Base-by-base conservation (phyloP, 2,888 invertebrate species). In the Anthophora plumipes region DNA sequence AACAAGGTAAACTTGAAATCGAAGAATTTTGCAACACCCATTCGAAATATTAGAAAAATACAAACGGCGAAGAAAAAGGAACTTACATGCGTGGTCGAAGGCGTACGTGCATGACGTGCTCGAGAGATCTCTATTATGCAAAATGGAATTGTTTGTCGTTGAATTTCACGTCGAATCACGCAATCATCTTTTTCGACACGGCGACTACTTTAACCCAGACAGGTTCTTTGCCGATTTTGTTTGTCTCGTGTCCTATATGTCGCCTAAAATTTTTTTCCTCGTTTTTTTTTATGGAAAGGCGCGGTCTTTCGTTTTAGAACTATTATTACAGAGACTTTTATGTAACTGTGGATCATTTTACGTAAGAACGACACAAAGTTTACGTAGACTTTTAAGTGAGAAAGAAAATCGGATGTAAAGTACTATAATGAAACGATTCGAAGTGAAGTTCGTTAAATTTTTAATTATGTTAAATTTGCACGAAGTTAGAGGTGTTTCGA, bases 91-190 rank as follows among this genome's bases (percentile, higher is more conserved):
- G 67, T 74, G 64, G 55, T 39, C 22, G 41, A 12, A 31, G 54
- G 72, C 72, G 55, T 48, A 64, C 80, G 60, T 78, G 80, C 80
- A 69, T 78, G 60, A 80, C 78, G 37, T n/a, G n/a, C 9, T 14
- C 17, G 54, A 48, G 20, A 48, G 55, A 55, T 46, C 39, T 25
- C 22, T 25, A 7, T 68, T 77, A 20, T 77, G 71, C 55, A 52
- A 72, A 77, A 48, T 22, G 25, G 57, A 22, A 68, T 68, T 66
- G 25, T 71, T 70, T 50, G 70, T 8, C 66, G 41, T 43, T 6
- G 39, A 59, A 63, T 72, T 72, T 72, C 78, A 78, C 68, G 72
- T 31, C 5, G 64, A 57, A 68, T 50, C 61, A 22, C 68, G 72
- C 55, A 78, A 80, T 48, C 46, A 0, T 1, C 3, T 55, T 64